These are phyloP conservation scores for Syngnathoides biaculeatus DNA, from an alignment of 2,113 vertebrate genomes.

Conservation along the genomic window DNA sequence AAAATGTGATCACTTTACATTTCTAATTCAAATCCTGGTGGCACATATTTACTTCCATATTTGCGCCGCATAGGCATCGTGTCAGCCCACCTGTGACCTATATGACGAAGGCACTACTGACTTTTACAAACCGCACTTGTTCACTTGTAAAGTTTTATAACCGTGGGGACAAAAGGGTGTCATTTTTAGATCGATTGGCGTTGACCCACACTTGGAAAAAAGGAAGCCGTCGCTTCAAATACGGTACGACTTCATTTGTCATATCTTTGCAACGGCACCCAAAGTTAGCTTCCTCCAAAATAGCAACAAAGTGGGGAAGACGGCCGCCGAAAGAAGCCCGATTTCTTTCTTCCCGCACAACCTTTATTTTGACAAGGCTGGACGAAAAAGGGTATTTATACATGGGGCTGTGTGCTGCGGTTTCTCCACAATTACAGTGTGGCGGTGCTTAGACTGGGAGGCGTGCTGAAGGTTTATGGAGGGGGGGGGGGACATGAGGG, in stretches of 20 bases:
- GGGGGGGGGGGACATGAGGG: conserved; percentile 59
- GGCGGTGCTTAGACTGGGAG: conserved; percentile 71
- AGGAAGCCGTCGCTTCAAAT: conserved; percentile 26
- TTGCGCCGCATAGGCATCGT: conserved; percentile 10
- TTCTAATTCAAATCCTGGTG: no score
- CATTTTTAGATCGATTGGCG: conserved; percentile 29
- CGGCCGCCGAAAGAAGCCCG: conserved; percentile 52
- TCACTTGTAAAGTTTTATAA: conserved; percentile 25
- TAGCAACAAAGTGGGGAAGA: conserved; percentile 58
- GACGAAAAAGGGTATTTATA: conserved; percentile 77
- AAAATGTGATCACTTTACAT: no score
- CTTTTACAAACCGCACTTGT: conserved; percentile 18
- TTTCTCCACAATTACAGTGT: conserved; percentile 78
- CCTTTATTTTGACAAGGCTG: conserved; percentile 77
- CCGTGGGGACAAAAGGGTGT: background rate
- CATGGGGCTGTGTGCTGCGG: conserved; percentile 76
- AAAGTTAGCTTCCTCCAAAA: conserved; percentile 63
- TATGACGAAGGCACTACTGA: conserved; percentile 14
- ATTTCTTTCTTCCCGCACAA: conserved; percentile 62
- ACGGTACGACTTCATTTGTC: conserved; percentile 29
- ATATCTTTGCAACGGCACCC: conserved; percentile 36
- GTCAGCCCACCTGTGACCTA: conserved; percentile 1
- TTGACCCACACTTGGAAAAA: conserved; percentile 16
- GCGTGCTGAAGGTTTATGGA: conserved; percentile 68
- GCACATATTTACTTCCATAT: no score